Conservation (phyloP, 1,140 invertebrate species). For the Manduca sexta region DNA sequence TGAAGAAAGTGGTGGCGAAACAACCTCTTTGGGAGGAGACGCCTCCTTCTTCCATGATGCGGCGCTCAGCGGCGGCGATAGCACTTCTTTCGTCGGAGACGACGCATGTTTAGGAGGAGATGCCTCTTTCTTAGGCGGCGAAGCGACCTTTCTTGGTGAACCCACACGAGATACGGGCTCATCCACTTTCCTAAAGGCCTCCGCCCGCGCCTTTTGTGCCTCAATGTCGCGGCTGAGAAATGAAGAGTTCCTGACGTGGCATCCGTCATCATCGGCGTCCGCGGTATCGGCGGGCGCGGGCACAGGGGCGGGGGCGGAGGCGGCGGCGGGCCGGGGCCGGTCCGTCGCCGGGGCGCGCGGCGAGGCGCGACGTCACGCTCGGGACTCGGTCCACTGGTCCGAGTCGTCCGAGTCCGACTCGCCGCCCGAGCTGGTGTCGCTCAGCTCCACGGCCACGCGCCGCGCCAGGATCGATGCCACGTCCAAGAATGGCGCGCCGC, state of each 20-base stretch:
- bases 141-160: slow-evolving; percentile 18
- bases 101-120: background rate
- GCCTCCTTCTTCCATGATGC: background rate
- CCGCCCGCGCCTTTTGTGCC: slow-evolving; percentile 29
- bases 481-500: slow-evolving; percentile 83
- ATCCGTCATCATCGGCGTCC: slow-evolving; percentile 14
- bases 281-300: slow-evolving; percentile 21
- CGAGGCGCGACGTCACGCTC: slow-evolving; percentile 72
- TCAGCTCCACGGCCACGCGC: slow-evolving; percentile 94
- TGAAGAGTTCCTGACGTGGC: slow-evolving; percentile 46
- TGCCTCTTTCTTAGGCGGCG: slow-evolving; percentile 17
- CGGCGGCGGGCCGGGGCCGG: slow-evolving; percentile 40
- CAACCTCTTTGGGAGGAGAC: background rate
- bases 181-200: slow-evolving; percentile 2
- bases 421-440: slow-evolving; percentile 90
- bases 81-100: background rate
- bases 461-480: slow-evolving; percentile 96
- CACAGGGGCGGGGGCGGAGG: slow-evolving; percentile 14
- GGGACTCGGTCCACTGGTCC: slow-evolving; percentile 74
- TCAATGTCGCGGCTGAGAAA: slow-evolving; percentile 50
- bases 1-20: background rate
- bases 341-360: slow-evolving; percentile 32
- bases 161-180: slow-evolving; percentile 2
- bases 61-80: background rate
- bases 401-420: slow-evolving; percentile 69